Percentiles rank a stretch among this genome's conserved stretches.
Conservation (phyloP, 2,113 vertebrate species). For the Polypterus senegalus region DNA sequence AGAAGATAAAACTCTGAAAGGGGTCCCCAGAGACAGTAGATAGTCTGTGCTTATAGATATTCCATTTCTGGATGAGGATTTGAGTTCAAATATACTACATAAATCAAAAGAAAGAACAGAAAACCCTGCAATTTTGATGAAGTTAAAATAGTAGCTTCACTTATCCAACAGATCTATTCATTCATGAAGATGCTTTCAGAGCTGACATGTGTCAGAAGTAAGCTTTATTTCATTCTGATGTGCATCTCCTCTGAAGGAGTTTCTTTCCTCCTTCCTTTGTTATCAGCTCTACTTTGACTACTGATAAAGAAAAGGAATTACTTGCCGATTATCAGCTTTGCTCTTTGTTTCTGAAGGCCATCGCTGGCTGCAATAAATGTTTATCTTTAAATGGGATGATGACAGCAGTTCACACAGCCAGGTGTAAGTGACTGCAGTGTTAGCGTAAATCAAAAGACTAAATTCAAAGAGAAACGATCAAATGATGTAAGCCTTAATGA, state of each 20-base stretch:
- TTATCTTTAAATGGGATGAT: conserved; percentile 40
- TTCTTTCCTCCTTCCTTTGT: conserved; percentile 44
- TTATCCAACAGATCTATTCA: not conserved
- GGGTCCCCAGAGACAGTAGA: no score
- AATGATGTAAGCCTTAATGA: no score
- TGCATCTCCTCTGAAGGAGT: conserved; percentile 51
- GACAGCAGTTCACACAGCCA: conserved; percentile 23
- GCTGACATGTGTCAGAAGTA: conserved; percentile 22
- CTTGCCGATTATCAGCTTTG: conserved; percentile 51
- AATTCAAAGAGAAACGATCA: no score
- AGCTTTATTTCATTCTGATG: conserved; percentile 33
- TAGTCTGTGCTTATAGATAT: no score
- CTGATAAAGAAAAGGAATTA: conserved; percentile 53
- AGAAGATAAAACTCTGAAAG: no score
- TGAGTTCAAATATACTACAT: no score
- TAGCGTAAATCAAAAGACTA: not conserved
- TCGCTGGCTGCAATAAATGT: conserved; percentile 37
- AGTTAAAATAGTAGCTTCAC: no score
- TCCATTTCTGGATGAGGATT: no score
- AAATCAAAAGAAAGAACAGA: no score
- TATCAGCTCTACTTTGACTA: conserved; percentile 33
- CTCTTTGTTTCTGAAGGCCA: conserved; percentile 40
- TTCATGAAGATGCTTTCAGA: not conserved
- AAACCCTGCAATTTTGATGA: no score
- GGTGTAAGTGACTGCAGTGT: not conserved